Evolutionary conservation across 2,113 vertebrate species (phyloP), one percentile per base, ranked within the genome.

Genomic region (Prionailurus viverrinus): DNA sequence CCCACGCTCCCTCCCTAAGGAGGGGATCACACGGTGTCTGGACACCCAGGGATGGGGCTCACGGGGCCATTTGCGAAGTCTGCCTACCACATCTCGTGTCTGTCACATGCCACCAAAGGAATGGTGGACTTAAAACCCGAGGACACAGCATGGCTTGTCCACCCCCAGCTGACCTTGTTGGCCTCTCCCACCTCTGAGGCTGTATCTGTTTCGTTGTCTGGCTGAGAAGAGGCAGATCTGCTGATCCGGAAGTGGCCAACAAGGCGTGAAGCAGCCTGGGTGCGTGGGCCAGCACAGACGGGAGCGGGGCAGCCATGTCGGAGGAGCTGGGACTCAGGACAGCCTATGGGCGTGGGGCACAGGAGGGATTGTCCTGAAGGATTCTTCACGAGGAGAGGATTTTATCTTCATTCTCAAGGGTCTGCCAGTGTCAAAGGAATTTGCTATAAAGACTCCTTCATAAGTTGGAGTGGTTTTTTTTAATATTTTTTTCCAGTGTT

Each of bases 301-400:
- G 0, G 23, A 58, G 63, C 33, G 51, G 6, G 27, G 65, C 3
- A 15, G 36, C 76, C 15, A 3, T 0, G 3, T 23, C 18, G 31
- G 4, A 58, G 68, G 58, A 41, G 14, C 2, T 16, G 68, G 65
- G 90, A 5, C 25, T 19, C 23, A 23, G 65, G 53, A 69, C 19
- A 7, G 39, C 58, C 15, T 45, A 4, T 29, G 58, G 61, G 80
- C 31, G 55, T 6, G 3, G 21, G 14, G 25, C 74, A 23, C 51
- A 51, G 14, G 23, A 41, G 19, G 12, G 15, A 8, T 25, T 41
- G 12, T 71, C 73, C 33, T 21, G 11, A 73, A 83, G 73, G n/a
- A 23, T 55, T 96, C 15, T 69, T 80, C 41, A 12, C 18, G 80
- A 84, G 61, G 23, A 83, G 68, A 39, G 79, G 58, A 81, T 1